A percentile compares a stretch with the other conserved stretches of the same genome.
phyloP scores from a whole-genome alignment of 2,888 invertebrate species.

The Dasysyrphus tricinctus region DNA sequence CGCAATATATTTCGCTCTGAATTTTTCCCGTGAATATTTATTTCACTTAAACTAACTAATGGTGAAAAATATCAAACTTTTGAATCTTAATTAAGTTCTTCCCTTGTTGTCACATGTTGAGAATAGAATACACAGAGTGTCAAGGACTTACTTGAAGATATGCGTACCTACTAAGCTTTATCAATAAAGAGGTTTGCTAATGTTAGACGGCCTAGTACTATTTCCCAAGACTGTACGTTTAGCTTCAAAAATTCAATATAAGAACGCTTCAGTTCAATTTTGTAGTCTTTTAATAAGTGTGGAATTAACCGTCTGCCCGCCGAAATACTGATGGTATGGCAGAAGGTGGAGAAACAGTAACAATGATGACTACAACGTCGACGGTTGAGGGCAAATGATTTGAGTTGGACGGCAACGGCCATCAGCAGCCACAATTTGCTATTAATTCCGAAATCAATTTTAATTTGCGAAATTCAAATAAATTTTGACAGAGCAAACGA shows the following conservation, averaged over 20 bases:
- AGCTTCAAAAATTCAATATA: background rate
- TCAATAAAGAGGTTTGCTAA: background rate
- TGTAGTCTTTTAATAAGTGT: conserved; percentile 42
- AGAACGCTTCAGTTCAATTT: conserved; percentile 44
- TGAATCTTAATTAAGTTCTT: too few species aligned
- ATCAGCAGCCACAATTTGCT: conserved; percentile 44
- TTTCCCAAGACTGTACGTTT: background rate
- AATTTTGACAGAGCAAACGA: conserved; percentile 31
- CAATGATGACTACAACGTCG: background rate
- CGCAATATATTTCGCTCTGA: too few species aligned
- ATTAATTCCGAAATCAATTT: conserved; percentile 53
- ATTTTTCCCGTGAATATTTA: too few species aligned
- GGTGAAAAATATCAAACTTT: too few species aligned
- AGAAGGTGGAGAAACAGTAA: conserved; percentile 3
- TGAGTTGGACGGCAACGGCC: conserved; percentile 10
- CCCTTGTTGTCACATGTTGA: too few species aligned
- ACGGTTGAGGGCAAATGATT: conserved; percentile 1
- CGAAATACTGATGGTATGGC: conserved; percentile 17
- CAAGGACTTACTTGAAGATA: too few species aligned
- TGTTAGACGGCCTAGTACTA: background rate
- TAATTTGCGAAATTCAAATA: conserved; percentile 47
- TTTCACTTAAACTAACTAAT: too few species aligned
- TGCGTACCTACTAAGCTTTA: too few species aligned
- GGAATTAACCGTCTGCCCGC: conserved; percentile 12
- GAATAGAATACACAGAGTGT: background rate